Evolutionary conservation across 2,113 vertebrate species (phyloP).

Genomic region (Gymnocephalus cernua): DNA sequence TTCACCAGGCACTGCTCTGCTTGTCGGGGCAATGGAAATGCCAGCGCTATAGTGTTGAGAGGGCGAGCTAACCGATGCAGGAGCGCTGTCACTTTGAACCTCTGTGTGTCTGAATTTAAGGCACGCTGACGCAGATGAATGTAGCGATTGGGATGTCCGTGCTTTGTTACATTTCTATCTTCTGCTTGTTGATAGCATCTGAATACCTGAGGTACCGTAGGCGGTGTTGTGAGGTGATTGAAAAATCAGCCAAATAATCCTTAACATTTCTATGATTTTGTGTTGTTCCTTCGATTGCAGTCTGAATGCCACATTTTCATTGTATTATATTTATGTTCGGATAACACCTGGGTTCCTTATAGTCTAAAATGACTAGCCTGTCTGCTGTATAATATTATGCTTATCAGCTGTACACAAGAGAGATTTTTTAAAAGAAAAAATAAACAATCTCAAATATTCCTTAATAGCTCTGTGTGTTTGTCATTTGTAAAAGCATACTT

Average conservation of each 20-base stretch:
- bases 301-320: slow-evolving; percentile 36
- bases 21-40: slow-evolving; percentile 39
- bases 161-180: slow-evolving; percentile 63
- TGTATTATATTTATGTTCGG: slow-evolving; percentile 78
- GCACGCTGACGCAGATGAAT: slow-evolving; percentile 51
- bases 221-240: slow-evolving; percentile 52
- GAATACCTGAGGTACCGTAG: slow-evolving; percentile 52
- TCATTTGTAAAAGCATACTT: not conserved
- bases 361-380: slow-evolving; percentile 54
- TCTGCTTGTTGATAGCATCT: slow-evolving; percentile 61
- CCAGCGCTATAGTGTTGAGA: slow-evolving; percentile 29
- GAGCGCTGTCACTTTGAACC: slow-evolving; percentile 37
- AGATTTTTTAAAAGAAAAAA: slow-evolving; percentile 30
- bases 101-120: slow-evolving; percentile 23
- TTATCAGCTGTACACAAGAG: slow-evolving; percentile 46
- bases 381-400: slow-evolving; percentile 62
- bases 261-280: slow-evolving; percentile 75
- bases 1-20: slow-evolving; percentile 56
- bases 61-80: slow-evolving; percentile 44
- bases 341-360: slow-evolving; percentile 49
- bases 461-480: not conserved
- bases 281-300: slow-evolving; percentile 39
- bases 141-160: slow-evolving; percentile 51
- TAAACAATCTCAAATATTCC: slow-evolving; percentile 14
- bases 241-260: slow-evolving; percentile 64